Evolutionary conservation across 2,888 invertebrate genomes (phyloP), one percentile per base, ranked within the genome.

Genomic region (Clistopyga incitator): DNA sequence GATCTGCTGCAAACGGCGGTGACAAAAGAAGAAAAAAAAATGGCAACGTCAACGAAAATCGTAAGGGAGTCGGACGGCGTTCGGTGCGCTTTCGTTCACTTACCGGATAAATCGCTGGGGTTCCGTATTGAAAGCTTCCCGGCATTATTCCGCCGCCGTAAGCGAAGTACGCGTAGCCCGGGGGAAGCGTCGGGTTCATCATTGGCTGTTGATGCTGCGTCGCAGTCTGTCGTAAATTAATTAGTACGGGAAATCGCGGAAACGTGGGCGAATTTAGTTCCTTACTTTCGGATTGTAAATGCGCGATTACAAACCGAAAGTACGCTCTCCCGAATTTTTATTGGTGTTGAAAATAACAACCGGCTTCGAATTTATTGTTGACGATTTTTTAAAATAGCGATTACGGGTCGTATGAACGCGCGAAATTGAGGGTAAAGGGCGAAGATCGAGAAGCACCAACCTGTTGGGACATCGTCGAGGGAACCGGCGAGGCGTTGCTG

Each of bases 401-500:
- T 2, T 38, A 10, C 38, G 10, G 10, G 8, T 38, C 10, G 38
- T 10, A 38, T 8, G 10, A 38, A 10, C 10, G 8, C 10, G 38
- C 2, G 38, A 10, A 1, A 10, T 38, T 29, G 29, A n/a, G n/a
- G 3, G 29, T 29, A 3, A 29, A 29, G 4, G 29, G 29, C n/a
- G 34, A n/a, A 29, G 8, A 50, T 29, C n/a, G n/a, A n/a, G 13
- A 45, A 50, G n/a, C 0, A 85, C 90, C 89, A 85, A 94, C 94
- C 94, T 96, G 96, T 92, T 96, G 96, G 71, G 96, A 95, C 92
- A 96, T 94, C 88, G 96, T 96, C 87, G 96, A 96, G 78, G 96
- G 96, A 88, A 97, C 97, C 65, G 97, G 97, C 86, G 97, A 97
- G 89, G 97, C 96, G 92, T 97, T 97, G 94, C 96, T 97, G 93